Evolutionary conservation across 2,888 invertebrate species (phyloP), one percentile per base, ranked within the genome.

Genomic region (Cheilosia impressa): DNA sequence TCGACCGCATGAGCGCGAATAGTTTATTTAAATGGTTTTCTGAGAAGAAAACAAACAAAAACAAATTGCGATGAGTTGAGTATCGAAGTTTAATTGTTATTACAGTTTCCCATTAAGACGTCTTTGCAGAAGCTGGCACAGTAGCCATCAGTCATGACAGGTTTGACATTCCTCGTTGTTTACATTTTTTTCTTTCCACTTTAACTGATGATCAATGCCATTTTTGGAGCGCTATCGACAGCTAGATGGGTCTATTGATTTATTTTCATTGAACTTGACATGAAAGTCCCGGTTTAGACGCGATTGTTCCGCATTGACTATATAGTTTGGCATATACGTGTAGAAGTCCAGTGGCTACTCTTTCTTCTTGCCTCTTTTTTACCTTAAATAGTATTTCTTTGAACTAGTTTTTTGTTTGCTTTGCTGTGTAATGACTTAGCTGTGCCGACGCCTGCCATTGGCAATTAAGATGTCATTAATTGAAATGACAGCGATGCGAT

Each of bases 281-380:
- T 68, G 58, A 53, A 65, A 80, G 69, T 84, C 75, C 79, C 69
- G 80, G 79, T 84, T 75, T 38, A 9, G 68, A 31, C 45, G 38
- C 38, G 50, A 69, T 65, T 69, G 79, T 84, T 80, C 80, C 84
- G 75, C 80, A 80, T 84, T 80, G 47, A 34, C 9, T 65, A 60
- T 55, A 10, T 15, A 19, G 10, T 47, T 17, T 19, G 19, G n/a
- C 7, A n/a, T 15, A 2, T 45, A 47, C 9, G 47, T 19, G 45
- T 7, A n/a, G 47, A 7, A 19, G 19, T 19, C 19, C 19, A 47
- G 6, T 45, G 17, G 15, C 2, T 45, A 17, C 17, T 45, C 17
- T 47, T 17, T 47, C 13, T 52, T 24, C 13, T 24, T 52, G 4
- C 6, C 13, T 4, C 10, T 38, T 38, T 13, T 38, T 38, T 13